These are phyloP conservation scores for Saturnia japonica DNA, from an alignment of 2,888 invertebrate genomes.

Conservation along the genomic window DNA sequence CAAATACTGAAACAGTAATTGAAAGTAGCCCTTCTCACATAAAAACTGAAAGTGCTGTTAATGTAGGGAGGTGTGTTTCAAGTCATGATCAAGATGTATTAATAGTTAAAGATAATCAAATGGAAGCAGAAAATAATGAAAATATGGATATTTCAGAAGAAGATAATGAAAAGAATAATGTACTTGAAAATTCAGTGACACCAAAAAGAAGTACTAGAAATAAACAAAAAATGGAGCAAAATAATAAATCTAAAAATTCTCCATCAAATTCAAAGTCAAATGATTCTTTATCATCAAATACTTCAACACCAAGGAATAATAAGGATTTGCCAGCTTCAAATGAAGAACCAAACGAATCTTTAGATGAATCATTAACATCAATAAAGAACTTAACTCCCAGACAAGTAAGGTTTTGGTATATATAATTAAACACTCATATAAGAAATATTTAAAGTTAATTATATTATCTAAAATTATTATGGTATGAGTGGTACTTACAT, in stretches of 20 bases:
- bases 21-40: conserved; percentile 19
- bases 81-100: background rate
- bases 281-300: conserved; percentile 50
- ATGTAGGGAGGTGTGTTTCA: background rate
- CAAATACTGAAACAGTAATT: conserved; percentile 20
- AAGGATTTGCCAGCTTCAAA: conserved; percentile 53
- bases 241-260: conserved; percentile 46
- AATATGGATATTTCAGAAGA: background rate
- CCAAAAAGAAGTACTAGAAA: conserved; percentile 56
- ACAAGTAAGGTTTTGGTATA: conserved; percentile 50
- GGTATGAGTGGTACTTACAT: no score
- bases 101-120: background rate
- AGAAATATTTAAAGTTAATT: no score
- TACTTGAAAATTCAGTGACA: conserved; percentile 32
- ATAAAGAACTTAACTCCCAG: conserved; percentile 63
- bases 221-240: conserved; percentile 48
- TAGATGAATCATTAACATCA: conserved; percentile 51
- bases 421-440: background rate
- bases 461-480: no score
- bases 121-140: conserved; percentile 4
- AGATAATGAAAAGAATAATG: conserved; percentile 26
- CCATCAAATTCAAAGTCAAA: conserved; percentile 46
- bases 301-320: conserved; percentile 56
- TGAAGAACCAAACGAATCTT: conserved; percentile 51
- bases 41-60: background rate